These are phyloP conservation scores for Telmatherina bonti DNA, from an alignment of 2,797 vertebrate species.

Conservation along the genomic window DNA sequence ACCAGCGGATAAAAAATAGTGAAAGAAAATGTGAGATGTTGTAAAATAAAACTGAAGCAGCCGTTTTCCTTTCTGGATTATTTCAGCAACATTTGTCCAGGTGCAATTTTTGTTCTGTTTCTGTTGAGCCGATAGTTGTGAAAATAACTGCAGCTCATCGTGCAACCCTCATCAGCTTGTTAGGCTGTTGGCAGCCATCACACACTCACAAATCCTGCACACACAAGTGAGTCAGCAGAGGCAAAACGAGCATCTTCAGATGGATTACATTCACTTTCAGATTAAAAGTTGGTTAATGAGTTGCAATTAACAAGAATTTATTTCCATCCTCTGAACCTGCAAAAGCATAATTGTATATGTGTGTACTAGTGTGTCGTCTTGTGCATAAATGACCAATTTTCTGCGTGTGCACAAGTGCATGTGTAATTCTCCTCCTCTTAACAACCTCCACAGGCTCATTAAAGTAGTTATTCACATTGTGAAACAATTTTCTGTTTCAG, in stretches of 20 bases:
- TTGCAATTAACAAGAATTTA: conserved; percentile 37
- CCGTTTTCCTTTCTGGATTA: not conserved
- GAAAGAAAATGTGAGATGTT: not conserved
- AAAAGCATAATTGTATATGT: conserved; percentile 6
- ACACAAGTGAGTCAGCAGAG: conserved; percentile 21
- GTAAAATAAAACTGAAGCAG: not conserved
- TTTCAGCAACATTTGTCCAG: not conserved
- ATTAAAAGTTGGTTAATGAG: conserved; percentile 59
- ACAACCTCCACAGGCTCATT: conserved; percentile 70
- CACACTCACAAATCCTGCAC: conserved; percentile 18
- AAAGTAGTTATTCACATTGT: conserved; percentile 59
- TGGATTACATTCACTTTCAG: conserved; percentile 56
- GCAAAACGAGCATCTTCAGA: conserved; percentile 39
- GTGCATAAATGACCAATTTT: not conserved
- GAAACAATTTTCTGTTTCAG: conserved; percentile 70
- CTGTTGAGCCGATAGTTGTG: conserved; percentile 59
- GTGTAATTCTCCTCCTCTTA: conserved; percentile 46
- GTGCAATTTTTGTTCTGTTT: not conserved
- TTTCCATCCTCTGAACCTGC: conserved; percentile 16
- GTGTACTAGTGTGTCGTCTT: not conserved
- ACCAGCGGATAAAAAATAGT: not conserved
- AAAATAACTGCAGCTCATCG: conserved; percentile 51
- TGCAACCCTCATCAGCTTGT: conserved; percentile 44
- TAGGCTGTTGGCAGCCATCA: conserved; percentile 15
- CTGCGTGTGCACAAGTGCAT: conserved; percentile 24